Conservation (phyloP, 1,140 invertebrate genomes). For the Octopus sinensis region DNA sequence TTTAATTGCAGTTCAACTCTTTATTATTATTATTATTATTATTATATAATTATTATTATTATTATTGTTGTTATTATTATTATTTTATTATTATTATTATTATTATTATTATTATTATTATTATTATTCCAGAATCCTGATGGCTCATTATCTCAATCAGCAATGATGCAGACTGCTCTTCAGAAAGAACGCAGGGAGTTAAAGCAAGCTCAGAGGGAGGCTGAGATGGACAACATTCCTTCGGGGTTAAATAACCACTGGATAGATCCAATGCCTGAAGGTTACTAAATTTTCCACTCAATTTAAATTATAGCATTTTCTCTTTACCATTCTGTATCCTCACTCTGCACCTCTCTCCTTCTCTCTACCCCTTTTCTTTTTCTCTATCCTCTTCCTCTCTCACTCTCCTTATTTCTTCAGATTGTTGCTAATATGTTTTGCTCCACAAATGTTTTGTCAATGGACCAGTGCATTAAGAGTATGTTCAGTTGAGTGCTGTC, state of each 20-base stretch:
- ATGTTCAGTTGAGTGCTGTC: too few species aligned
- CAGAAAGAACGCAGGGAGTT: slow-evolving; percentile 85
- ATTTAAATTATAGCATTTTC: too few species aligned
- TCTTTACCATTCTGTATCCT: too few species aligned
- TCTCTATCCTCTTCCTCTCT: too few species aligned
- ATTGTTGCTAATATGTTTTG: too few species aligned
- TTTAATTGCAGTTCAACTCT: too few species aligned
- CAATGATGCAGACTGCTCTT: slow-evolving; percentile 98
- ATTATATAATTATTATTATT: slow-evolving; percentile 16
- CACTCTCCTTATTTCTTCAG: too few species aligned
- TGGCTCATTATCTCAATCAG: slow-evolving; percentile 93
- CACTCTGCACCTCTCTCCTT: too few species aligned
- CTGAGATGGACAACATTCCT: slow-evolving; percentile 83
- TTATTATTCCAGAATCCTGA: slow-evolving; percentile 76
- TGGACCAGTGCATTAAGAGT: too few species aligned
- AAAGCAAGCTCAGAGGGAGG: slow-evolving; percentile 67
- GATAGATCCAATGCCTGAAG: slow-evolving; percentile 91
- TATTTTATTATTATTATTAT: slow-evolving; percentile 6
- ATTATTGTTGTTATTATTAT: too few species aligned
- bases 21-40: slow-evolving; percentile 3
- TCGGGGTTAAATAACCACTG: slow-evolving; percentile 85
- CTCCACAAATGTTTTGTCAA: too few species aligned
- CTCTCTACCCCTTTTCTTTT: too few species aligned
- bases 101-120: slow-evolving; percentile 19
- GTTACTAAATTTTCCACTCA: slow-evolving; percentile 28